Conservation (phyloP, 2,888 invertebrate genomes). For the Agriotes lineatus region DNA sequence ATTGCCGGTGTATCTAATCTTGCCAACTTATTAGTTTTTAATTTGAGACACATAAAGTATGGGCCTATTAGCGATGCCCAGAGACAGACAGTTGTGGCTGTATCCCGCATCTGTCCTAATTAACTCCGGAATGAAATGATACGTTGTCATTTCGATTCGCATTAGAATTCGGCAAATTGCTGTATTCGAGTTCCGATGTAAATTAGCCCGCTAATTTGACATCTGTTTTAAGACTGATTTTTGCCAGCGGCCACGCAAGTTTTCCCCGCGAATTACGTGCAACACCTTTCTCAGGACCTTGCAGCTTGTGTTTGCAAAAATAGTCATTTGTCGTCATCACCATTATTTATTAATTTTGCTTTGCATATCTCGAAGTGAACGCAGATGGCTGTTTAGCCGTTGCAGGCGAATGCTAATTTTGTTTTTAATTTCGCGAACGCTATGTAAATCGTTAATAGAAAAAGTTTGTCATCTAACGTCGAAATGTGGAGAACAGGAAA, state of each 20-base stretch:
- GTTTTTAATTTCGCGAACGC: too few species aligned
- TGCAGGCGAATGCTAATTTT: too few species aligned
- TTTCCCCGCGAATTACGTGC: neutral
- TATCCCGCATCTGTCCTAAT: slow-evolving; percentile 51
- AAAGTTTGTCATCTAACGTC: too few species aligned
- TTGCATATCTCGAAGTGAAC: too few species aligned
- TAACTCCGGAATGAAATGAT: slow-evolving; percentile 50
- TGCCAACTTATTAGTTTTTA: neutral
- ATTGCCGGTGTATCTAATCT: too few species aligned
- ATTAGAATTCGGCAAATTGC: slow-evolving; percentile 58
- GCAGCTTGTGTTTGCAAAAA: neutral
- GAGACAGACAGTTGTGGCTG: slow-evolving; percentile 35
- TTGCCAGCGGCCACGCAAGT: neutral
- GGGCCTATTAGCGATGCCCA: neutral
- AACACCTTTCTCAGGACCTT: neutral
- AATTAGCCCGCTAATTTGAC: slow-evolving; percentile 57
- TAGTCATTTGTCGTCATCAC: neutral
- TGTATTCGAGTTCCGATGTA: slow-evolving; percentile 54
- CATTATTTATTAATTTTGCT: too few species aligned
- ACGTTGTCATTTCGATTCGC: slow-evolving; percentile 49
- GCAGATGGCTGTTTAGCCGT: too few species aligned
- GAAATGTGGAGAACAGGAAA: too few species aligned
- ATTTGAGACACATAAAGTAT: neutral
- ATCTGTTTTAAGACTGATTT: slow-evolving; percentile 53
- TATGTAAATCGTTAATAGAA: too few species aligned